Base-by-base conservation (phyloP, 1,140 invertebrate species). In the Drosophila ohnishii region DNA sequence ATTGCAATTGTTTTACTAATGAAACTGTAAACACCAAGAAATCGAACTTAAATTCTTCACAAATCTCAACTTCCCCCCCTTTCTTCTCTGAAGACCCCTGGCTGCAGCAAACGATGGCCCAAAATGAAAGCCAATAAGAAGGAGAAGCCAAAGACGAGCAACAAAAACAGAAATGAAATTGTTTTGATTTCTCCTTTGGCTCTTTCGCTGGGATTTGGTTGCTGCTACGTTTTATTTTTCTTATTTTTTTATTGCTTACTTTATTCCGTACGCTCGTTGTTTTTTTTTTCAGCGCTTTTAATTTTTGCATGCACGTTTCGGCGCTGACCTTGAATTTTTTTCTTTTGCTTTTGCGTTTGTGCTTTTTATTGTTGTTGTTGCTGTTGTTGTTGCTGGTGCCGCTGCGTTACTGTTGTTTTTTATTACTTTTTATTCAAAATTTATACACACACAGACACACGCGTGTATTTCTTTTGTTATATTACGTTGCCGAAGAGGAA, bases 221-320 rank as follows among this genome's bases (percentile, higher is more conserved):
- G 57, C 47, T 40, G 47, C 44, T 62, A 14, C 34, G 16, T 42
- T 44, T 37, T 51, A 53, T 37, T 57, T 48, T 48, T n/a, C 9
- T 11, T 48, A 28, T 16, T 48, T 50, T 70, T 77, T 72, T 77
- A 57, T 66, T 78, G 59, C 67, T 83, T 75, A 70, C 60, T 70
- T 82, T 77, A 58, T 77, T 77, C 63, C 61, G 62, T 83, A 66
- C 60, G 79, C 79, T 78, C 50, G 51, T 25, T 48, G 30, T 40
- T 58, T 65, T 64, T 67, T n/a, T 60, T 74, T 71, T 65, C 62
- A 69, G 60, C 85, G 84, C 84, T 88, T 55, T 55, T 88, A 88
- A 88, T 84, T 88, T 88, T 88, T 88, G 84, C 84, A 88, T 88
- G 84, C 84, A 88, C 84, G 84, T 88, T 88, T 88, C 78, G 84